Base-by-base conservation (phyloP, 2,888 invertebrate species). In the Drosophila nr. perissopoda region DNA sequence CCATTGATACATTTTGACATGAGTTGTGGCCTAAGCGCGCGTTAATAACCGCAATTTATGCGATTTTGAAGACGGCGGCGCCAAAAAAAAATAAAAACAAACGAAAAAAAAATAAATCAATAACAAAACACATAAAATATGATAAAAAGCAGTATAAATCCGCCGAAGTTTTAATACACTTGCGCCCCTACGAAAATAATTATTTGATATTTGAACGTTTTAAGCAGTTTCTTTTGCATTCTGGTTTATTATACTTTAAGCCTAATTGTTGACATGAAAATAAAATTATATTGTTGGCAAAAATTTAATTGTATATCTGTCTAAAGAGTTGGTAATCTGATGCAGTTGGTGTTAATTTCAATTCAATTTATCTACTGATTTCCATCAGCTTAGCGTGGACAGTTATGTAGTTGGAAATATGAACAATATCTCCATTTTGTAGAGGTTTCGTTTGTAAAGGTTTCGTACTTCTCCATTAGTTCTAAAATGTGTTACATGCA, bases 1-100 rank as follows among this genome's bases (percentile, higher is more conserved):
- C 80, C 91, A 89, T 90, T 91, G 92, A 92, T 91, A 91, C 89
- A 81, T 88, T 89, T 74, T 92, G 92, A 92, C 92, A 92, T 92
- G 92, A 92, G 91, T 92, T 92, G 92, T 92, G 89, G 92, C 89
- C 88, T 89, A 91, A 91, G 90, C 82, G 83, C 83, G 86, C 90
- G 88, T 88, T 91, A 91, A 90, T 90, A 90, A 89, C 88, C 88
- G 66, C 89, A 90, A 88, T 90, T 90, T 88, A 89, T 90, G 91
- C 82, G 88, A 77, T 87, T 89, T 86, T 86, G 82, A 90, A 87
- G 87, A 88, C 77, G 70, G 83, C 65, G 68, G 71, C 81, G 80
- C 80, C 80, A 80, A 64, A 60, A 54, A 61, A 59, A 57, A 52
- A 53, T 11, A 21, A 38, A 33, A 16, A 21, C 10, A 36, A 33